A percentile compares a stretch with the other conserved stretches of the same genome.
phyloP scores from a whole-genome alignment of 2,797 vertebrate genomes.

The Eulemur albifrons region DNA sequence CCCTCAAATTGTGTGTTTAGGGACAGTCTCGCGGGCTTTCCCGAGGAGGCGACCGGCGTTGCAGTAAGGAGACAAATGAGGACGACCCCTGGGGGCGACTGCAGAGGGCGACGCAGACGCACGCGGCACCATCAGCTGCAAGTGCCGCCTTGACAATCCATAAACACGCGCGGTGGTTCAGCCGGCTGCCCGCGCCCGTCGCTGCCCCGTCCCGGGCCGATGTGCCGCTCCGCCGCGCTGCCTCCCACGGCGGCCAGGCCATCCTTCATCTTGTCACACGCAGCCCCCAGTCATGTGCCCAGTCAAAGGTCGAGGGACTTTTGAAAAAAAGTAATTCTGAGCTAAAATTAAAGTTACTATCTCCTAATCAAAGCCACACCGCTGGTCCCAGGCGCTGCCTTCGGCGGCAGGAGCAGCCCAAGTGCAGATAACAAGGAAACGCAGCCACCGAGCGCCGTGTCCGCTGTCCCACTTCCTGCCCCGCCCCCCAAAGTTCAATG shows the following conservation, averaged over 20 bases:
- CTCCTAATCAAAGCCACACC: conserved; percentile 82
- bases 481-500: conserved; percentile 64
- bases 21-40: conserved; percentile 13
- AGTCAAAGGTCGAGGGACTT: conserved; percentile 87
- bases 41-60: background rate
- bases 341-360: conserved; percentile 89
- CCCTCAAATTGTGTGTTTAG: background rate
- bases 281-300: conserved; percentile 85
- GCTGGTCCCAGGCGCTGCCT: conserved; percentile 40
- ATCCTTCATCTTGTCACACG: conserved; percentile 78
- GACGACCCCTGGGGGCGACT: conserved; percentile 51
- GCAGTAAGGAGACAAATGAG: conserved; percentile 19
- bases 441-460: conserved; percentile 73
- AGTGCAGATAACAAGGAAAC: conserved; percentile 79
- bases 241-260: conserved; percentile 76
- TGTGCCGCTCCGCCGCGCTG: conserved; percentile 71
- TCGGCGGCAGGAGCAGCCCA: conserved; percentile 63
- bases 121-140: background rate
- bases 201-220: conserved; percentile 75
- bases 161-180: background rate
- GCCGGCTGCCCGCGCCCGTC: background rate
- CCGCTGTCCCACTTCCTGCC: conserved; percentile 1
- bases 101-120: background rate
- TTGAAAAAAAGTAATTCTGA: conserved; percentile 87
- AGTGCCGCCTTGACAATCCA: background rate